phyloP scores from a whole-genome alignment of 1,140 invertebrate species.

The Belonocnema kinseyi region DNA sequence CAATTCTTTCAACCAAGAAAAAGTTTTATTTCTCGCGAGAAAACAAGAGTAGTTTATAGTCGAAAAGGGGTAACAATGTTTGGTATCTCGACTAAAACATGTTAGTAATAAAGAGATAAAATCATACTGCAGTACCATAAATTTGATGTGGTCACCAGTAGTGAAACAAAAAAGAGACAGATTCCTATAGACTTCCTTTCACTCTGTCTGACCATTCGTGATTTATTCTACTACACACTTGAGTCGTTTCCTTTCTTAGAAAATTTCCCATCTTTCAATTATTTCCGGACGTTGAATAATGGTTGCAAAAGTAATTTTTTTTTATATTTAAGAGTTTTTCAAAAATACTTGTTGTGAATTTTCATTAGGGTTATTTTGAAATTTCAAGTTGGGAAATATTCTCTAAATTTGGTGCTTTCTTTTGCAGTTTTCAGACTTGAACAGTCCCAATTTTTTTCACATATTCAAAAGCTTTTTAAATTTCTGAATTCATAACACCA shows the following conservation, averaged over 20 bases:
- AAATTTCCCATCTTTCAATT: not conserved
- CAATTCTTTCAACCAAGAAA: not conserved
- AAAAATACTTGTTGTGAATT: too few relatives aligned
- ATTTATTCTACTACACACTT: conserved; percentile 4
- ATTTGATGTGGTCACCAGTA: conserved; percentile 20
- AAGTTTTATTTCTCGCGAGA: conserved; percentile 9
- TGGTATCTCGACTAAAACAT: not conserved
- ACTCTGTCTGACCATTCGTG: conserved; percentile 8
- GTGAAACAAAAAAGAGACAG: conserved; percentile 1
- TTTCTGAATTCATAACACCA: too few relatives aligned
- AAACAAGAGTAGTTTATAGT: not conserved
- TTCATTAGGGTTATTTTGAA: too few relatives aligned
- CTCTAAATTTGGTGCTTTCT: too few relatives aligned
- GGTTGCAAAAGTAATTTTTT: too few relatives aligned
- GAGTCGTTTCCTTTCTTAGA: not conserved
- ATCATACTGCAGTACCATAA: conserved; percentile 26
- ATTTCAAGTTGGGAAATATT: too few relatives aligned
- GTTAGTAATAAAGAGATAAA: conserved; percentile 20
- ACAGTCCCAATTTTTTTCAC: too few relatives aligned
- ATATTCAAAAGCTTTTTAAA: too few relatives aligned
- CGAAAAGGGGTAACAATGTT: not conserved
- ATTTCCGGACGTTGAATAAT: not conserved
- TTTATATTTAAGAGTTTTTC: too few relatives aligned
- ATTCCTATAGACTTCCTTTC: conserved; percentile 13
- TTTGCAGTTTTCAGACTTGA: too few relatives aligned